These are phyloP conservation scores for Chlorodrepanis virens DNA, from an alignment of 2,113 vertebrate genomes.

Conservation along the genomic window DNA sequence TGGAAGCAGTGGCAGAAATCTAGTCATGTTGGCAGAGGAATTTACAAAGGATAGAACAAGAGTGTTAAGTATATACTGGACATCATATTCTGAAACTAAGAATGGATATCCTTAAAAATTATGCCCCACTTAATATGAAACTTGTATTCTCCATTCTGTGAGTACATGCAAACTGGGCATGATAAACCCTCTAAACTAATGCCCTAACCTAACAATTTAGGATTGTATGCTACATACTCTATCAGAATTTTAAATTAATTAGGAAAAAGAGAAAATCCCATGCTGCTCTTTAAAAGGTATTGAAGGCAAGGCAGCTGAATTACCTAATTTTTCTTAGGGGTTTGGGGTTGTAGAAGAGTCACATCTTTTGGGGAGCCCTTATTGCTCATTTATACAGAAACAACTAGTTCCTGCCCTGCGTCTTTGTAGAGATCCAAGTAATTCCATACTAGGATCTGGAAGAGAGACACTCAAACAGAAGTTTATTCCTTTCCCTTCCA, in stretches of 20 bases:
- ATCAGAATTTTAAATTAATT: constrained; percentile 14
- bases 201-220: background rate
- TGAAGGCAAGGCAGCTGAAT: background rate
- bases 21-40: background rate
- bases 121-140: background rate
- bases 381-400: background rate
- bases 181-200: constrained; percentile 16
- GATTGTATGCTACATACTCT: background rate
- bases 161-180: background rate
- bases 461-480: background rate
- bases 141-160: background rate
- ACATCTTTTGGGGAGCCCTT: accelerated
- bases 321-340: no score
- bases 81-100: background rate
- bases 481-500: background rate
- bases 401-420: background rate
- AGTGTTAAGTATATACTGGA: background rate
- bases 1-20: background rate
- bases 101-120: constrained; percentile 15
- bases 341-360: background rate
- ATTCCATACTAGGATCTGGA: background rate
- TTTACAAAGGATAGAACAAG: background rate
- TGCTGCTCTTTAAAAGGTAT: background rate
- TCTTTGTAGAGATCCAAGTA: background rate
- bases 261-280: background rate